Evolutionary conservation across 2,797 vertebrate genomes (phyloP).

Genomic region (Saguinus oedipus): DNA sequence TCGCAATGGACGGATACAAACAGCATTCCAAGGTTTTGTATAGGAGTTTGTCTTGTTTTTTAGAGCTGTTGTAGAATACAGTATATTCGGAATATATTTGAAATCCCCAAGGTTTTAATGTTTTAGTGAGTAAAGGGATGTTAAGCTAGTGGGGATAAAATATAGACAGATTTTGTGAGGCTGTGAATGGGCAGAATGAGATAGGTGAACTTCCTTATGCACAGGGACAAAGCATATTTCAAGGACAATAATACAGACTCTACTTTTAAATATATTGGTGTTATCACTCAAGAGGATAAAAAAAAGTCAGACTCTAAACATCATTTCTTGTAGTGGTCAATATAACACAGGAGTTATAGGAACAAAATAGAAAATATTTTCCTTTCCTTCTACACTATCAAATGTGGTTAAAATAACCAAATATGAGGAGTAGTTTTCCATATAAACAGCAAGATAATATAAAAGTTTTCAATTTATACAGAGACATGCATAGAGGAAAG

Average conservation of each 20-base stretch:
- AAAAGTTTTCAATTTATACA: background rate
- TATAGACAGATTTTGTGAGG: background rate
- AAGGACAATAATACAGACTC: background rate
- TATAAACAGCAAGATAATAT: conserved; percentile 26
- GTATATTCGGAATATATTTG: conserved; percentile 36
- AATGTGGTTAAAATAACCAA: background rate
- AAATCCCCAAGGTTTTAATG: conserved; percentile 30
- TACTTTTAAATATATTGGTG: background rate
- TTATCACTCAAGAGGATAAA: background rate
- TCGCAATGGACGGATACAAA: background rate
- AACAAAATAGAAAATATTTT: conserved; percentile 10
- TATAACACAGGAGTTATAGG: background rate
- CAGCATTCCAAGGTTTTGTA: conserved; percentile 15
- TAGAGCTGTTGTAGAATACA: conserved; percentile 28
- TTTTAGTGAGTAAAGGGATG: conserved; percentile 24
- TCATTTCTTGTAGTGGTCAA: background rate
- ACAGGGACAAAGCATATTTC: background rate
- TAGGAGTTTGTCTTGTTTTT: background rate
- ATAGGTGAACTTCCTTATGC: background rate
- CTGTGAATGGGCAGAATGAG: background rate
- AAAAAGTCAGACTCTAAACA: background rate
- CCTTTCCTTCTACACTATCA: background rate
- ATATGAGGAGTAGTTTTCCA: background rate
- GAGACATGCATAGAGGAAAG: background rate
- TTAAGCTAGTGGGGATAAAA: conserved; percentile 14